Percentiles rank a stretch among this genome's conserved stretches.
These are phyloP conservation scores for Rhagophthalmus giganteus DNA, from an alignment of 2,888 invertebrate species.

Conservation along the genomic window DNA sequence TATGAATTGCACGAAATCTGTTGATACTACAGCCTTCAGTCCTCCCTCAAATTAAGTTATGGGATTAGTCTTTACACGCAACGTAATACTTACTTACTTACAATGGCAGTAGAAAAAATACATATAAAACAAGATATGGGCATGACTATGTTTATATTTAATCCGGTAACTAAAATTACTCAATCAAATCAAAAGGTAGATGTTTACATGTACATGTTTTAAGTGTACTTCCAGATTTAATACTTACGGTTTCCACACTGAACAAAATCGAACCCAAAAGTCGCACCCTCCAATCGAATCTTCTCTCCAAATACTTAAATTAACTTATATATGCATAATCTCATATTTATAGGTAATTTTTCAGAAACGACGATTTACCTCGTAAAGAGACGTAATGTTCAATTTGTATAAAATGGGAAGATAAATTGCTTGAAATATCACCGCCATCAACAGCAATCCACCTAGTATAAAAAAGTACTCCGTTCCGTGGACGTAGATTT, in stretches of 20 bases:
- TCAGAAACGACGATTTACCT: constrained; percentile 58
- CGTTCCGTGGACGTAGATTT: neutral
- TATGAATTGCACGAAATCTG: constrained; percentile 77
- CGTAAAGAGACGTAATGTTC: constrained; percentile 56
- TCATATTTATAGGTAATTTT: constrained; percentile 5
- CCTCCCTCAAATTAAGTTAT: constrained; percentile 63
- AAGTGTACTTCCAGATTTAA: too few species aligned
- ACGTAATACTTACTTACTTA: constrained; percentile 59
- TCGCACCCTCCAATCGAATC: constrained; percentile 70
- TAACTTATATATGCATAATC: neutral
- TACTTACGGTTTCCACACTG: constrained; percentile 68
- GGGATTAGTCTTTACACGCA: neutral
- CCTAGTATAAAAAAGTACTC: neutral
- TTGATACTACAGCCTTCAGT: constrained; percentile 80
- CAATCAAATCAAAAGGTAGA: too few species aligned
- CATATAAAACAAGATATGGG: constrained; percentile 81
- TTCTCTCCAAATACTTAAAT: constrained; percentile 70
- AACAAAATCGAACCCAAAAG: constrained; percentile 72
- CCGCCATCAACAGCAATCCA: neutral
- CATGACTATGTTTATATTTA: constrained; percentile 78
- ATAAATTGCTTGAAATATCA: neutral
- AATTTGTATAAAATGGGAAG: neutral
- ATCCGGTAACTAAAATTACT: constrained; percentile 73
- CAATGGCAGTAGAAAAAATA: constrained; percentile 73
- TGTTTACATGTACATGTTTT: too few species aligned